phyloP scores from a whole-genome alignment of 2,888 invertebrate genomes.

The Zaprionus lineosus region DNA sequence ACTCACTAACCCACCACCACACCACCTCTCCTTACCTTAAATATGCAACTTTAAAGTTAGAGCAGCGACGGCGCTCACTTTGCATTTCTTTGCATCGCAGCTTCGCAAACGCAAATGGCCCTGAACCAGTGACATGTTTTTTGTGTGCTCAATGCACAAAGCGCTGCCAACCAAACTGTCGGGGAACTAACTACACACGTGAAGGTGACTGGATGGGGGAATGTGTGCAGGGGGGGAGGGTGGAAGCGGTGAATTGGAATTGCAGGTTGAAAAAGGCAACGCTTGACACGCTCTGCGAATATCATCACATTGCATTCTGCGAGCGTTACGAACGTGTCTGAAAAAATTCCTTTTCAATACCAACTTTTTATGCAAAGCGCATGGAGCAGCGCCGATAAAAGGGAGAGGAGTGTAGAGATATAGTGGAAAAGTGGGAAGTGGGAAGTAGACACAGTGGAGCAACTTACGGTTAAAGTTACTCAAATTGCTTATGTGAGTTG shows the following conservation, averaged over 20 bases:
- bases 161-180: constrained; percentile 9
- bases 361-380: constrained; percentile 1
- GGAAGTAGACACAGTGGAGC: too few species aligned
- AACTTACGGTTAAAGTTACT: too few species aligned
- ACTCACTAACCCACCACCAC: background rate
- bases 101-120: constrained; percentile 48
- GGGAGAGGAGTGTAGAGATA: background rate
- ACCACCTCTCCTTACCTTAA: constrained; percentile 10
- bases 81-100: constrained; percentile 57
- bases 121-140: constrained; percentile 76
- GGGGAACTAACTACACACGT: constrained; percentile 10
- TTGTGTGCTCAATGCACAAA: constrained; percentile 12
- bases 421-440: background rate
- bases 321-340: constrained; percentile 8
- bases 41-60: constrained; percentile 51
- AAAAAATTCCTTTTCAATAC: constrained; percentile 24
- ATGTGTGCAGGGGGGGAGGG: too few species aligned
- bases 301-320: constrained; percentile 10
- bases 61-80: constrained; percentile 20
- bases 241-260: constrained; percentile 3
- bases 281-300: constrained; percentile 49
- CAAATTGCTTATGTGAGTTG: too few species aligned
- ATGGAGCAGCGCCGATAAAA: background rate
- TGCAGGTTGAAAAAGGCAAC: constrained; percentile 3
- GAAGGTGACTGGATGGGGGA: too few species aligned